These are phyloP conservation scores for Novumbra hubbsi DNA, from an alignment of 2,797 vertebrate species.

Conservation along the genomic window DNA sequence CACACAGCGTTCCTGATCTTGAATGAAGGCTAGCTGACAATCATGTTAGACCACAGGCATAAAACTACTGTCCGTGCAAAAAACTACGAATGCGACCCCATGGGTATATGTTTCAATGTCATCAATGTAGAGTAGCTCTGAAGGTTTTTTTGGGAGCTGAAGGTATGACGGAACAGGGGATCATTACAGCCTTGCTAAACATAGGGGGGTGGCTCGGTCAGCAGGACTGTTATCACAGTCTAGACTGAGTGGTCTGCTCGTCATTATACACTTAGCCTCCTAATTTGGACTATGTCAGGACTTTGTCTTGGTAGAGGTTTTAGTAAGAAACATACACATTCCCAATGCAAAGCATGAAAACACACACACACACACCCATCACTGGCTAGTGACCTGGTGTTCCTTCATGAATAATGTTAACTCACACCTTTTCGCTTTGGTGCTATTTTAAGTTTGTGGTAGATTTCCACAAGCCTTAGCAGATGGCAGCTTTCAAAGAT, in stretches of 20 bases:
- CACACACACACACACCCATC: not conserved
- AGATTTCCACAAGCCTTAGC: too few relatives aligned
- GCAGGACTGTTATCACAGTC: not conserved
- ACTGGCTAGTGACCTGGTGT: not conserved
- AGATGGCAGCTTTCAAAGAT: too few relatives aligned
- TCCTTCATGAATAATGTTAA: too few relatives aligned
- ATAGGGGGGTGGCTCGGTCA: not conserved
- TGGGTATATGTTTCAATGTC: not conserved
- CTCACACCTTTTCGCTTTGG: too few relatives aligned
- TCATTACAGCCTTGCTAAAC: not conserved
- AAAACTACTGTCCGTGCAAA: too few relatives aligned
- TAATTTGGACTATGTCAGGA: not conserved
- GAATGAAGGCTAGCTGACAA: too few relatives aligned
- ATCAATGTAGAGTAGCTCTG: not conserved
- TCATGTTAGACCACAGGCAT: too few relatives aligned
- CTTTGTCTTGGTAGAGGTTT: not conserved
- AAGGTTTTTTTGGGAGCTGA: not conserved
- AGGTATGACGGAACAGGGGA: not conserved
- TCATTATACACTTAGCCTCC: not conserved
- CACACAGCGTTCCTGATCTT: too few relatives aligned
- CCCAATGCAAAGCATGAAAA: not conserved
- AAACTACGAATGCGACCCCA: too few relatives aligned
- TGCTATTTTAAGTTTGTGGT: too few relatives aligned
- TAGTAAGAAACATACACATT: not conserved
- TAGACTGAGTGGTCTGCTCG: not conserved